These are phyloP conservation scores for Trematomus loennbergii DNA, from an alignment of 2,113 vertebrate genomes.

Conservation along the genomic window DNA sequence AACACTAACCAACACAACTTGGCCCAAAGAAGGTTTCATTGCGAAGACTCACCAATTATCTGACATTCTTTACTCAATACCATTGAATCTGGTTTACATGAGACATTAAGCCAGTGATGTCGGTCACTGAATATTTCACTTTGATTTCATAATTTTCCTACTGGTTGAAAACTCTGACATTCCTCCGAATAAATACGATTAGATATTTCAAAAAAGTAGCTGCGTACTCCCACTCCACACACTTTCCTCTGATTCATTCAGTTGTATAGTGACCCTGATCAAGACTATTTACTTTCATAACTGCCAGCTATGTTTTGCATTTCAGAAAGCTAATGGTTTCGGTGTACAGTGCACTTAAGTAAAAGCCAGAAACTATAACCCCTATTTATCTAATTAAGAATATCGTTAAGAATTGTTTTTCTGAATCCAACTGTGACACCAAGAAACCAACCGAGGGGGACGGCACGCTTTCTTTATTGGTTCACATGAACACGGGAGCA, in stretches of 20 bases:
- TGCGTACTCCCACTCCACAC: neutral
- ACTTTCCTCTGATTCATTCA: neutral
- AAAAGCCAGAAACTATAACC: neutral
- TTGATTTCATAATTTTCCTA: neutral
- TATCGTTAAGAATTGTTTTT: neutral
- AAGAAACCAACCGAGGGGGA: neutral
- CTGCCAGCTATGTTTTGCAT: neutral
- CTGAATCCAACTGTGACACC: neutral
- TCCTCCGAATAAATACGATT: neutral
- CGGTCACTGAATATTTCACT: neutral
- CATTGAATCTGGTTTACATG: neutral
- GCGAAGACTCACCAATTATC: neutral
- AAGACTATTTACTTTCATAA: slow-evolving; percentile 7
- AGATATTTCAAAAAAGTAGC: neutral
- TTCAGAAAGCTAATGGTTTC: neutral
- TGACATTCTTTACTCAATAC: neutral
- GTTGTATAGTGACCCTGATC: neutral
- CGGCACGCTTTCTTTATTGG: no score
- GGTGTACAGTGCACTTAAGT: no score
- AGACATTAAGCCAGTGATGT: neutral
- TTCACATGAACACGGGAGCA: neutral
- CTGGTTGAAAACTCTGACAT: neutral
- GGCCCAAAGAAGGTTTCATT: neutral
- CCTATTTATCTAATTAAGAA: neutral
- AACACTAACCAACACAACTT: neutral